Evolutionary conservation across 2,797 vertebrate genomes (phyloP).

Genomic region (Tarsius wallacei): DNA sequence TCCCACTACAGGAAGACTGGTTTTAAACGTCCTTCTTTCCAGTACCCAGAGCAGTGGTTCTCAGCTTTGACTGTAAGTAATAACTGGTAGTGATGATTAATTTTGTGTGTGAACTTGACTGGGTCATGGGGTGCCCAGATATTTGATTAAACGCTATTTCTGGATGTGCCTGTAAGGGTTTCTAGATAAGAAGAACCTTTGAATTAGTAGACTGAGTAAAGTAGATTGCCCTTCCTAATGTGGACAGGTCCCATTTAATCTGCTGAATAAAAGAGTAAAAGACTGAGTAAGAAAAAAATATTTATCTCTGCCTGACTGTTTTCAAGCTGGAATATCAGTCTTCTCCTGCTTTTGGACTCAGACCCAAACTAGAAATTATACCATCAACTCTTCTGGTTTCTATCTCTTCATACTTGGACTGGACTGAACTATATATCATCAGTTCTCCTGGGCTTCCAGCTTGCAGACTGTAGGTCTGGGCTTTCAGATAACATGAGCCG

Average conservation of each 20-base stretch:
- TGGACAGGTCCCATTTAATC: background rate
- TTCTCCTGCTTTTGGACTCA: background rate
- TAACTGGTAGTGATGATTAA: slow-evolving; percentile 1
- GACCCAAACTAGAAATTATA: background rate
- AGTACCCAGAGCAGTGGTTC: background rate
- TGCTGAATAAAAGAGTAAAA: background rate
- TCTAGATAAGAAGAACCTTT: slow-evolving; percentile 18
- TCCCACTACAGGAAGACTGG: too few species aligned
- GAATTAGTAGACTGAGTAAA: background rate
- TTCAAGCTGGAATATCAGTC: background rate
- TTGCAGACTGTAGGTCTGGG: background rate
- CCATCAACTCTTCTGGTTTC: background rate
- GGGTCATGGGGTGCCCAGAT: background rate
- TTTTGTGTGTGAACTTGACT: slow-evolving; percentile 2
- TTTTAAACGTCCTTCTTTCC: slow-evolving; percentile 17
- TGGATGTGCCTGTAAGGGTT: background rate
- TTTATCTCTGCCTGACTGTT: background rate
- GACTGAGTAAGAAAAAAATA: background rate
- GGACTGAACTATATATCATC: background rate
- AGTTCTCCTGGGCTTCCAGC: background rate
- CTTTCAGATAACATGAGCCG: background rate
- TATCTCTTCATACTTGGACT: background rate
- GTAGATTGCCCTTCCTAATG: background rate
- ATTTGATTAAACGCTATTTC: slow-evolving; percentile 33
- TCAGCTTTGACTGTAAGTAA: background rate